phyloP scores from a whole-genome alignment of 1,140 invertebrate species.

The Drusus annulatus region DNA sequence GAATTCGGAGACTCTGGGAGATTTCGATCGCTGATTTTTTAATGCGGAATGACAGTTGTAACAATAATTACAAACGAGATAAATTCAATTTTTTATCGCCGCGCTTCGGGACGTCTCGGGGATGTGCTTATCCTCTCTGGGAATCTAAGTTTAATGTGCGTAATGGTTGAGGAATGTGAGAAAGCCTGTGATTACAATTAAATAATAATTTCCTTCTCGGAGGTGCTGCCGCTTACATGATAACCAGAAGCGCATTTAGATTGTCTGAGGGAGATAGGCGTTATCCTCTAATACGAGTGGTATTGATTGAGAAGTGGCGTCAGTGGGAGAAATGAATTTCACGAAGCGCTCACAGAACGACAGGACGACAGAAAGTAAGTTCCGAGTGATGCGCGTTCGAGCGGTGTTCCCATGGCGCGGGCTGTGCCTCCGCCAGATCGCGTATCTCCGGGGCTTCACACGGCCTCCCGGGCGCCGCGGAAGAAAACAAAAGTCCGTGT shows the following conservation, averaged over 20 bases:
- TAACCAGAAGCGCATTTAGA: constrained; percentile 9
- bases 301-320: constrained; percentile 8
- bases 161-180: constrained; percentile 5
- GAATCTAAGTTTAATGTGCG: background rate
- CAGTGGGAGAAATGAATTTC: background rate
- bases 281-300: background rate
- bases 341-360: background rate
- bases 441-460: background rate
- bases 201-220: background rate
- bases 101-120: constrained; percentile 5
- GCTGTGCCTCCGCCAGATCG: too few species aligned
- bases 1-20: constrained; percentile 19
- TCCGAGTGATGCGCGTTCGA: background rate
- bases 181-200: background rate
- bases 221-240: background rate
- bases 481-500: background rate
- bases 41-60: constrained; percentile 20
- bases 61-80: constrained; percentile 17
- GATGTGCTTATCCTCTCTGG: background rate
- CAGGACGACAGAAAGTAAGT: background rate
- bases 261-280: background rate
- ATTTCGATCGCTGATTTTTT: constrained; percentile 35
- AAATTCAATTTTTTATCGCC: background rate
- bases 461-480: background rate
- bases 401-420: background rate